These are phyloP conservation scores for Vanessa cardui DNA, from an alignment of 2,888 invertebrate species.

Conservation along the genomic window DNA sequence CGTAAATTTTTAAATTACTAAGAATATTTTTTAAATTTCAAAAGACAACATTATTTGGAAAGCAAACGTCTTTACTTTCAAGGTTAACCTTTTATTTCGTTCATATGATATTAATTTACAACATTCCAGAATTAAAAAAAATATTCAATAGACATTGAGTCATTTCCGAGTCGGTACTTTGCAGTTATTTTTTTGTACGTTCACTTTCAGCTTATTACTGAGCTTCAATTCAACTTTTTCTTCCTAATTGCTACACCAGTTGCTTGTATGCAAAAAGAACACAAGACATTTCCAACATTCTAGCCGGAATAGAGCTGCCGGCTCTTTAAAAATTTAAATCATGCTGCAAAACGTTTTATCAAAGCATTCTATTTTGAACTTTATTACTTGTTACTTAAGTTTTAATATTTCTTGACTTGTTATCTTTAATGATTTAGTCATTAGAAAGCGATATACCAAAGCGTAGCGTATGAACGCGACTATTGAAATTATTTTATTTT, in stretches of 20 bases:
- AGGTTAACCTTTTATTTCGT: too few species aligned
- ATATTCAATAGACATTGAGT: slow-evolving; percentile 1
- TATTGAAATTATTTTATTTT: neutral
- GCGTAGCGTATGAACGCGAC: neutral
- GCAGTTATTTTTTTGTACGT: neutral
- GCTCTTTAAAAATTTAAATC: slow-evolving; percentile 10
- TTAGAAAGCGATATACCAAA: slow-evolving; percentile 8
- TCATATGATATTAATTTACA: too few species aligned
- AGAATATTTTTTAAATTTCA: too few species aligned
- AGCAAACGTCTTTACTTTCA: too few species aligned
- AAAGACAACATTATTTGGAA: too few species aligned
- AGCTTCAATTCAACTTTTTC: slow-evolving; percentile 6
- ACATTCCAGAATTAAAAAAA: neutral
- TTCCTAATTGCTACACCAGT: slow-evolving; percentile 13
- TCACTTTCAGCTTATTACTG: slow-evolving; percentile 4
- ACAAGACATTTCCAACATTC: slow-evolving; percentile 6
- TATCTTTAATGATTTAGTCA: slow-evolving; percentile 8
- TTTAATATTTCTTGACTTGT: neutral
- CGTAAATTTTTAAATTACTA: too few species aligned
- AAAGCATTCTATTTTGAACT: slow-evolving; percentile 1
- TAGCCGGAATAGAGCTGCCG: slow-evolving; percentile 5
- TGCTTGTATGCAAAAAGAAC: slow-evolving; percentile 6
- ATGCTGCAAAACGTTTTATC: slow-evolving; percentile 2
- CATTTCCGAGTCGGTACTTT: neutral
- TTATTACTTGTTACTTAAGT: neutral